Conservation (phyloP, 1,140 invertebrate species). For the Hyles euphorbiae region DNA sequence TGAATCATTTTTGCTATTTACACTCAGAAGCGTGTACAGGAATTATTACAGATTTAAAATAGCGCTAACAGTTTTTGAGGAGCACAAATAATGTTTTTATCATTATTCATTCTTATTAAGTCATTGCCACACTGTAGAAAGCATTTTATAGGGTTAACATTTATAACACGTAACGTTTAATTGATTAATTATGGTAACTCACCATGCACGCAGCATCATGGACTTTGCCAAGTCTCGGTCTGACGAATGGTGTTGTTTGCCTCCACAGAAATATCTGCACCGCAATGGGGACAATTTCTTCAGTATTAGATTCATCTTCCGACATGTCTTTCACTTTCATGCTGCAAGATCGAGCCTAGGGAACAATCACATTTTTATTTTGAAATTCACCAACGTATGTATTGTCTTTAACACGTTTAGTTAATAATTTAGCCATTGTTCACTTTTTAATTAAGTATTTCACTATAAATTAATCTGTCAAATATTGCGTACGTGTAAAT, state of each 20-base stretch:
- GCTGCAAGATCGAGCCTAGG: slow-evolving; percentile 10
- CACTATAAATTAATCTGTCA: no score
- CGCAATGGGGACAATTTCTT: slow-evolving; percentile 93
- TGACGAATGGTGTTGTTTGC: slow-evolving; percentile 94
- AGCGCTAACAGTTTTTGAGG: no score
- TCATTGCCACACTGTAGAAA: no score
- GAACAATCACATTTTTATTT: background rate
- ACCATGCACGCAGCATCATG: slow-evolving; percentile 98
- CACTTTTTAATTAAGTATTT: no score
- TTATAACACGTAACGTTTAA: no score
- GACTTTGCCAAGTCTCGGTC: slow-evolving; percentile 95
- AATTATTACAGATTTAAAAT: no score
- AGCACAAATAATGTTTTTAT: no score
- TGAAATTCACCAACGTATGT: no score
- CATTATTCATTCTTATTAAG: no score
- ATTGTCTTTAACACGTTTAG: background rate
- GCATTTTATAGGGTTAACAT: no score
- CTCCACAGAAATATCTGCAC: slow-evolving; percentile 99
- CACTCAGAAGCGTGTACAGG: background rate
- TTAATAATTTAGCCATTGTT: background rate
- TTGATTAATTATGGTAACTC: slow-evolving; percentile 19
- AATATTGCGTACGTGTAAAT: no score
- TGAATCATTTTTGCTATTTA: slow-evolving; percentile 1
- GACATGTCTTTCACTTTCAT: slow-evolving; percentile 53
- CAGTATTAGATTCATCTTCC: slow-evolving; percentile 78